These are phyloP conservation scores for Serranus cabrilla DNA, from an alignment of 2,797 vertebrate species.

Conservation along the genomic window DNA sequence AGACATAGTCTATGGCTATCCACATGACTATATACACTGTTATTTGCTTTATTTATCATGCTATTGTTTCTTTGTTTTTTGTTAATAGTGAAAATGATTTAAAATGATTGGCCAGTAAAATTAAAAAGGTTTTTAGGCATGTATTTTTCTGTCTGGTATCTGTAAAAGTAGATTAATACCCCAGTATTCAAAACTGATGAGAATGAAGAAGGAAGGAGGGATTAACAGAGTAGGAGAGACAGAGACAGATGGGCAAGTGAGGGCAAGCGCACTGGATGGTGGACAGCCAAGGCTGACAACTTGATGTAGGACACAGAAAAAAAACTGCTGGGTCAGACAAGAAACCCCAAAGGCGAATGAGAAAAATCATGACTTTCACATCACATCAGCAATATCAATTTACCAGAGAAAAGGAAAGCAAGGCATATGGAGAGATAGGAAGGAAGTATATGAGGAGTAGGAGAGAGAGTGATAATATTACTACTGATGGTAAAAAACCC, in stretches of 20 bases:
- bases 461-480: conserved; percentile 46
- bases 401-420: conserved; percentile 49
- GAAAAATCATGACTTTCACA: conserved; percentile 70
- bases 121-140: conserved; percentile 8
- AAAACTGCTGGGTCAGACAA: conserved; percentile 67
- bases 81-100: neutral
- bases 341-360: conserved; percentile 58
- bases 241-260: conserved; percentile 75
- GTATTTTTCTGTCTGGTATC: conserved; percentile 20
- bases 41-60: neutral
- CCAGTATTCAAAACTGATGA: conserved; percentile 67
- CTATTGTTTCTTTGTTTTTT: neutral
- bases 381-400: conserved; percentile 75
- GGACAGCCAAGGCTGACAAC: conserved; percentile 72
- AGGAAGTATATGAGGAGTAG: conserved; percentile 31
- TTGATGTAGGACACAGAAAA: conserved; percentile 70
- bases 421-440: conserved; percentile 28
- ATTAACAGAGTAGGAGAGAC: conserved; percentile 69
- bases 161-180: conserved; percentile 56
- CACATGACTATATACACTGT: neutral
- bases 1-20: neutral
- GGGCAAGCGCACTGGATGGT: conserved; percentile 66
- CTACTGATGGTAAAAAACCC: conserved; percentile 53
- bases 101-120: neutral
- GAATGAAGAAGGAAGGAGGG: conserved; percentile 57